phyloP scores from a whole-genome alignment of 2,797 vertebrate genomes.

The Picus viridis region DNA sequence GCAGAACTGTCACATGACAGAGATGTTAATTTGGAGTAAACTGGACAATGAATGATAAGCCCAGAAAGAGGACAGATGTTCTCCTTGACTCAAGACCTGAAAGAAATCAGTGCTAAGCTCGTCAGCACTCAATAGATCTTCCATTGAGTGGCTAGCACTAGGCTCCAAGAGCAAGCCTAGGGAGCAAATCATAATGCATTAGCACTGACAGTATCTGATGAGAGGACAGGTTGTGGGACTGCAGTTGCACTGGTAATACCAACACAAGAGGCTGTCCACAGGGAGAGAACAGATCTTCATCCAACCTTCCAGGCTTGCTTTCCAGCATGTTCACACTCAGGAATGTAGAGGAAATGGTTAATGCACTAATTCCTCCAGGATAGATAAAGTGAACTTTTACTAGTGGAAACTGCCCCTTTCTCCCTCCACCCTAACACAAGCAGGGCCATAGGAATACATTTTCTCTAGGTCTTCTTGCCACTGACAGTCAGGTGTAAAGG shows the following conservation, averaged over 20 bases:
- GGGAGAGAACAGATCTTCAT: not conserved
- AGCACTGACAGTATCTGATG: fast-evolving
- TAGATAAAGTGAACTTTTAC: not conserved
- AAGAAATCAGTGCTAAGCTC: not conserved
- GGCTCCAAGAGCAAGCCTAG: not conserved
- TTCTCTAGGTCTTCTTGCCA: not conserved
- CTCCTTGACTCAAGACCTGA: not conserved
- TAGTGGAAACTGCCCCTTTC: not conserved
- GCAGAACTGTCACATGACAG: not conserved
- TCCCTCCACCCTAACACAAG: not conserved
- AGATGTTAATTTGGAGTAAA: not conserved
- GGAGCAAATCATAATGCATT: not conserved
- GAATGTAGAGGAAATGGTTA: not conserved
- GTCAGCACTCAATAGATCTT: not conserved
- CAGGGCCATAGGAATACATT: not conserved
- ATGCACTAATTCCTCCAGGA: not conserved
- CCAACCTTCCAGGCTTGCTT: not conserved
- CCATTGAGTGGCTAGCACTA: not conserved
- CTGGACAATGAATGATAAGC: not conserved
- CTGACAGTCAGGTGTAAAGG: not conserved
- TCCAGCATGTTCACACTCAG: not conserved
- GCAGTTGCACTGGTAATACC: not conserved
- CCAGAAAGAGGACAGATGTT: fast-evolving
- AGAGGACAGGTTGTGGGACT: not conserved
- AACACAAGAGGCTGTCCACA: not conserved